Evolutionary conservation across 1,140 invertebrate species (phyloP).

Genomic region (Elymnias hypermnestra): DNA sequence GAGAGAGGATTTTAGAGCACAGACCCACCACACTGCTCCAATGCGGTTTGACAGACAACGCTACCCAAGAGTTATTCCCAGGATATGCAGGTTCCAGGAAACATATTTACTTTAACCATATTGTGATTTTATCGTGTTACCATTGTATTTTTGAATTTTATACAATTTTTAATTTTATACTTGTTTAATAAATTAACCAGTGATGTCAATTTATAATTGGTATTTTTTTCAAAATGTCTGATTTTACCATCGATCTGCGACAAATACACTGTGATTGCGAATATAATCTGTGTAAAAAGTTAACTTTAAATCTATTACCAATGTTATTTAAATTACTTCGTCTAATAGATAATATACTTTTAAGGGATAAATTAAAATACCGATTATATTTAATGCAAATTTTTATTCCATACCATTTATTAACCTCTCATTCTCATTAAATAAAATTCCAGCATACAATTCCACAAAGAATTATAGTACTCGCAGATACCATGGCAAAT

Average conservation of each 20-base stretch:
- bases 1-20: too few species aligned
- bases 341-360: slow-evolving; percentile 2
- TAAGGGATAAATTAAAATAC: slow-evolving; percentile 46
- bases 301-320: slow-evolving; percentile 13
- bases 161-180: too few species aligned
- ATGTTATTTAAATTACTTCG: slow-evolving; percentile 16
- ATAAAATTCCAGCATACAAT: slow-evolving; percentile 60
- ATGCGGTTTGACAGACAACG: too few species aligned
- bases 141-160: too few species aligned
- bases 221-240: background rate
- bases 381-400: slow-evolving; percentile 59
- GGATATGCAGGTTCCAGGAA: too few species aligned
- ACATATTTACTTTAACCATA: too few species aligned
- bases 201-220: too few species aligned
- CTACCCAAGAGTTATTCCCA: too few species aligned
- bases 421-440: slow-evolving; percentile 58
- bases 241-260: background rate
- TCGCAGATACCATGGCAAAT: slow-evolving; percentile 68
- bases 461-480: slow-evolving; percentile 57
- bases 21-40: too few species aligned
- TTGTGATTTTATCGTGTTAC: too few species aligned
- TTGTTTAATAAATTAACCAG: too few species aligned
- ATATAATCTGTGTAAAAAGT: slow-evolving; percentile 17
- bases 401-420: slow-evolving; percentile 73
- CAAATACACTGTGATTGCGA: slow-evolving; percentile 9